These are phyloP conservation scores for Callipepla squamata DNA, from an alignment of 2,113 vertebrate species.

Conservation along the genomic window DNA sequence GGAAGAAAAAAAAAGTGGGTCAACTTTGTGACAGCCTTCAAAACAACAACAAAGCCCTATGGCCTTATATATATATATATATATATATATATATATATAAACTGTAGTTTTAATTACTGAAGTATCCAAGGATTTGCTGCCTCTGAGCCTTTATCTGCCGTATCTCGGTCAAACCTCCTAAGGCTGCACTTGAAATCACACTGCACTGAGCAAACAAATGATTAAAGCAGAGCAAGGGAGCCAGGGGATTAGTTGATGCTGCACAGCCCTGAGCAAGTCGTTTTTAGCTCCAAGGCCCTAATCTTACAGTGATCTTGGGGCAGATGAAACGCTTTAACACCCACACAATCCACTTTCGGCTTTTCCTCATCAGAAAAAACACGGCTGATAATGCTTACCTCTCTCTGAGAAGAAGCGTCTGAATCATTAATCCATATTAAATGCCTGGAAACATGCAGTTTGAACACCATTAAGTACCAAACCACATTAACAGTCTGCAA, in stretches of 20 bases:
- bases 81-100: neutral
- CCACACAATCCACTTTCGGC: neutral
- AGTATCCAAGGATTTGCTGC: slow-evolving; percentile 10
- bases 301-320: neutral
- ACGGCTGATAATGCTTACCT: neutral
- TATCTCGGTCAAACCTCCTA: slow-evolving; percentile 36
- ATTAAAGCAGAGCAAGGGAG: slow-evolving; percentile 51
- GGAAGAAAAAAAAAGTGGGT: neutral
- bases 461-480: neutral
- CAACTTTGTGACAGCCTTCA: neutral
- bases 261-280: slow-evolving; percentile 18
- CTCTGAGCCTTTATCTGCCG: slow-evolving; percentile 4
- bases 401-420: neutral
- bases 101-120: slow-evolving; percentile 24
- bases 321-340: slow-evolving; percentile 20
- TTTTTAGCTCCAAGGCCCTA: slow-evolving; percentile 56
- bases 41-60: neutral
- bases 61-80: neutral
- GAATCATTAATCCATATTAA: neutral
- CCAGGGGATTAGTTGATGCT: slow-evolving; percentile 52
- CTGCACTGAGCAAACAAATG: slow-evolving; percentile 41
- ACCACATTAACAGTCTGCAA: slow-evolving; percentile 18
- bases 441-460: neutral
- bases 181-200: slow-evolving; percentile 41
- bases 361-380: neutral